Conservation (phyloP, 2,113 vertebrate genomes). For the Pachyramphus minor region DNA sequence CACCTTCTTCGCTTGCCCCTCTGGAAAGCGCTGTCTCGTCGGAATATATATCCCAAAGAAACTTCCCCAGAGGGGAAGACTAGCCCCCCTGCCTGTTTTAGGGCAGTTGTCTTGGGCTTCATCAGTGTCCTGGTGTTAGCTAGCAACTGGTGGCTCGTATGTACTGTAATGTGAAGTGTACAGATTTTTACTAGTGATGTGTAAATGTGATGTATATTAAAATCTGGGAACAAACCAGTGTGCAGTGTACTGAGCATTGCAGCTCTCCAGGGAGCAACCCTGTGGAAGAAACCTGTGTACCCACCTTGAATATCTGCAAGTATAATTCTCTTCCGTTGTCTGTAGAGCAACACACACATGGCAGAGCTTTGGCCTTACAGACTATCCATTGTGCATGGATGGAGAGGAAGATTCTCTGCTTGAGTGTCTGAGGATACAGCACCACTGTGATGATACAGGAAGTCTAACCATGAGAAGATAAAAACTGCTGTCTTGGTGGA, state of each 20-base stretch:
- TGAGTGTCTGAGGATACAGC: background rate
- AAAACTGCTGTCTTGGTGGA: background rate
- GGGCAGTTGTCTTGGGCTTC: constrained; percentile 69
- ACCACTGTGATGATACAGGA: background rate
- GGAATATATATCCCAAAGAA: constrained; percentile 59
- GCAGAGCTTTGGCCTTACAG: background rate
- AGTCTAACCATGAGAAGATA: background rate
- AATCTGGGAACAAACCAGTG: constrained; percentile 62
- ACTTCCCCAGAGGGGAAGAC: constrained; percentile 63
- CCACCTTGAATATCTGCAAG: background rate
- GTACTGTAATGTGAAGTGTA: constrained; percentile 80
- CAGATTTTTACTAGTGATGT: constrained; percentile 75
- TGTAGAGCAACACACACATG: background rate
- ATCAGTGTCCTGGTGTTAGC: constrained; percentile 75
- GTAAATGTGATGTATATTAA: constrained; percentile 78
- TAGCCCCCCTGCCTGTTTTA: constrained; percentile 77
- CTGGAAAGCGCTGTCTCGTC: background rate
- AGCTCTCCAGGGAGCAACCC: background rate
- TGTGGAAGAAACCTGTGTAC: background rate
- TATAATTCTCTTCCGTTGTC: background rate
- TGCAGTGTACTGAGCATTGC: background rate
- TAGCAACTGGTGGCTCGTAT: constrained; percentile 73
- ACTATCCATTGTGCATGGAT: background rate
- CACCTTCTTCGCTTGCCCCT: background rate
- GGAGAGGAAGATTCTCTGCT: background rate